These are phyloP conservation scores for Rissa tridactyla DNA, from an alignment of 2,113 vertebrate species.

Conservation along the genomic window DNA sequence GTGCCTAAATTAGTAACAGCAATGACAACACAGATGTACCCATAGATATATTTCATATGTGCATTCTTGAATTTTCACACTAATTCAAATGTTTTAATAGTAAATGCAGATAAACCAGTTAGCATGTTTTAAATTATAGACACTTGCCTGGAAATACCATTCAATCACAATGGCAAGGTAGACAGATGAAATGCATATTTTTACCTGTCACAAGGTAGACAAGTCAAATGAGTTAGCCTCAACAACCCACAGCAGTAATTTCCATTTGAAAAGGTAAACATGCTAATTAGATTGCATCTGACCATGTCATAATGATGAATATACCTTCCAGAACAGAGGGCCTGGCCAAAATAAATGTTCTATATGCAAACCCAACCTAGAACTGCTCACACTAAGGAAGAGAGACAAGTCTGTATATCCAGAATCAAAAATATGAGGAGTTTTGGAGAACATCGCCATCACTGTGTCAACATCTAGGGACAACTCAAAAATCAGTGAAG, in stretches of 20 bases:
- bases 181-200: neutral
- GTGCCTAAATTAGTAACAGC: neutral
- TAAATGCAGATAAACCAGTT: neutral
- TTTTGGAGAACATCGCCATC: neutral
- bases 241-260: neutral
- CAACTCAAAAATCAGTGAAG: conserved; percentile 6
- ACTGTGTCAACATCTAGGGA: neutral
- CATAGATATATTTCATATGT: neutral
- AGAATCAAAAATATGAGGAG: neutral
- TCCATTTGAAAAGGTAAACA: neutral
- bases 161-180: neutral
- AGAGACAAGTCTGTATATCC: neutral
- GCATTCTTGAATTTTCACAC: neutral
- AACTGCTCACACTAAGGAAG: neutral
- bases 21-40: neutral
- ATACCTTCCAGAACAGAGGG: neutral
- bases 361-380: neutral
- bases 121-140: neutral
- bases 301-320: neutral
- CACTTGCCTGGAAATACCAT: neutral
- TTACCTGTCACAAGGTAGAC: neutral
- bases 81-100: neutral
- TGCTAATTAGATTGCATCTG: neutral
- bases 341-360: neutral
- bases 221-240: conserved; percentile 10